These are phyloP conservation scores for Cyanistes caeruleus DNA, from an alignment of 2,113 vertebrate genomes.

Conservation along the genomic window DNA sequence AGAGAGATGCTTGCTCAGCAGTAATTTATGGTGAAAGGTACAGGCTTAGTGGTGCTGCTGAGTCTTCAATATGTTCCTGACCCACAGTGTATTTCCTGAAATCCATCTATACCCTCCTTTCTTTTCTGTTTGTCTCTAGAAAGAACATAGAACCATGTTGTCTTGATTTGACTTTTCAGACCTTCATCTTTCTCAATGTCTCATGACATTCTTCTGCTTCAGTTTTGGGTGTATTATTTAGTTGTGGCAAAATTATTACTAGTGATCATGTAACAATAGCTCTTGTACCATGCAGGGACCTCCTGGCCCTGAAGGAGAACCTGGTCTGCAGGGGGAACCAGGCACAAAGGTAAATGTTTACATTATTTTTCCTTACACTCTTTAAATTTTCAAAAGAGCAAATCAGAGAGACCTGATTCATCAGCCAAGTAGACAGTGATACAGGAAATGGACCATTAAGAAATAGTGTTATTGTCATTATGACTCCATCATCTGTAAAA, in stretches of 20 bases:
- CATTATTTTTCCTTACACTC: background rate
- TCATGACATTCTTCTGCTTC: background rate
- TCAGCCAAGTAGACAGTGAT: background rate
- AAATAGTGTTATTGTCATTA: background rate
- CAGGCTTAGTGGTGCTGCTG: background rate
- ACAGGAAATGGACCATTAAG: background rate
- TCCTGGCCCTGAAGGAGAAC: conserved; percentile 88
- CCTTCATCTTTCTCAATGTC: background rate
- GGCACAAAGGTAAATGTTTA: conserved; percentile 83
- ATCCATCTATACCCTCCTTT: background rate
- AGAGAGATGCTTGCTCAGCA: background rate
- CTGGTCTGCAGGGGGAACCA: conserved; percentile 86
- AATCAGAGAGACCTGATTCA: background rate
- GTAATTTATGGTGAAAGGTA: background rate
- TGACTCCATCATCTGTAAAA: background rate
- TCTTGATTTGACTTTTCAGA: background rate
- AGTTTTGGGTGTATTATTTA: background rate
- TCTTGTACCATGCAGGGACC: conserved; percentile 77
- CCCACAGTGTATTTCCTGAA: background rate
- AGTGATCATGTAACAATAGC: background rate
- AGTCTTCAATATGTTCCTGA: background rate
- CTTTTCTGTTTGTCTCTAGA: background rate
- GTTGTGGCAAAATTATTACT: background rate
- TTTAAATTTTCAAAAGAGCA: background rate
- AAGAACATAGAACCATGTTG: background rate